Conservation (phyloP, 2,797 vertebrate genomes). For the Oryzias sinensis region DNA sequence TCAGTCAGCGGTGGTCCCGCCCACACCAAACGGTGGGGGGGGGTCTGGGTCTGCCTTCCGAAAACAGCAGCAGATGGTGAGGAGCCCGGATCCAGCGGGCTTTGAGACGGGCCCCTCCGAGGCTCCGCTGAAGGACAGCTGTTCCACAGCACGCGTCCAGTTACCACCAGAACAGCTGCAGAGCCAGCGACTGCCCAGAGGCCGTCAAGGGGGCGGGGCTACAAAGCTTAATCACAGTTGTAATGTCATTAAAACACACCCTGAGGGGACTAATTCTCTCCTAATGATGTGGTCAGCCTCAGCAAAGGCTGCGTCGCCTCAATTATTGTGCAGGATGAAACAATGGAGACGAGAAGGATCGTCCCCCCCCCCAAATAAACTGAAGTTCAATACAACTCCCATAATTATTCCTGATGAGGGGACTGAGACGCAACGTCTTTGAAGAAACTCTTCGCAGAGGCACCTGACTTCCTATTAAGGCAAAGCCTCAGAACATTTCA, state of each 20-base stretch:
- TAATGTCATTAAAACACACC: conserved; percentile 32
- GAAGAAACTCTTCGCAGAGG: conserved; percentile 5
- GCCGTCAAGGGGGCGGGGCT: conserved; percentile 15
- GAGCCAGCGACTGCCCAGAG: conserved; percentile 21
- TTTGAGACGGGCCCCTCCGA: conserved; percentile 58
- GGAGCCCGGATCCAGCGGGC: conserved; percentile 49
- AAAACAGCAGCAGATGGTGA: conserved; percentile 67
- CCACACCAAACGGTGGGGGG: conserved; percentile 54
- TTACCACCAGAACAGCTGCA: conserved; percentile 42
- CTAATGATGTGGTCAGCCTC: conserved; percentile 4
- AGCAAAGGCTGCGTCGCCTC: not conserved
- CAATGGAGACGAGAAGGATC: too few relatives aligned
- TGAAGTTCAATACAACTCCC: conserved; percentile 4
- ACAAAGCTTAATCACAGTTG: conserved; percentile 43
- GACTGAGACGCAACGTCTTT: conserved; percentile 3
- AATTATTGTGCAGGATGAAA: not conserved
- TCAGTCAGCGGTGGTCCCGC: conserved; percentile 60
- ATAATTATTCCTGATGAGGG: not conserved
- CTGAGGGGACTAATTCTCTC: conserved; percentile 21
- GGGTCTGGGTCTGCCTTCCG: conserved; percentile 39
- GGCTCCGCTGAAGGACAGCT: conserved; percentile 61
- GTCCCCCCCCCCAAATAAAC: too few relatives aligned
- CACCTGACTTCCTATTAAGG: not conserved
- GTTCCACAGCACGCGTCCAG: conserved; percentile 52
- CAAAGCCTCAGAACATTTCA: not conserved